Evolutionary conservation across 2,113 vertebrate species (phyloP), one percentile per base, ranked within the genome.

Genomic region (Vimba vimba): DNA sequence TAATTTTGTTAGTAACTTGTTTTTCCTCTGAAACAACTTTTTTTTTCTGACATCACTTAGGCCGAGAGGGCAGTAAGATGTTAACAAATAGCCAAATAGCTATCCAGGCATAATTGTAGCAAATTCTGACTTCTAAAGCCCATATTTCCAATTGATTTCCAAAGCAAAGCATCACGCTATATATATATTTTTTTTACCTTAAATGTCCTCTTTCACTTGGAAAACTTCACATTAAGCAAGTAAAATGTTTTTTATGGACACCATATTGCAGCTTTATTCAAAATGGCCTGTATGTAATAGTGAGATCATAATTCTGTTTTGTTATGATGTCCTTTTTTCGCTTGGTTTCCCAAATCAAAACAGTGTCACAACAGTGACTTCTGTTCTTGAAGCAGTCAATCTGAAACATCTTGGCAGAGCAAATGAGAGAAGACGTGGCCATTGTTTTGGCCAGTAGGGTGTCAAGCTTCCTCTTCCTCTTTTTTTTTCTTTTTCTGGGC

Each of bases 401-500:
- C 17, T 60, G 71, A 79, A 30, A 82, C 50, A 71, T 76, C 62
- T 47, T 71, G 43, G 79, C 36, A 77, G 57, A 9, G 75, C 52
- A 25, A 76, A 86, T 59, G 25, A 23, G 36, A 62, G 6, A 57
- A 59, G 30, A 69, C 36, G 47, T 73, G 47, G 69, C 27, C 78
- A 59, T 86, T 86, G 85, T 76, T 71, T 68, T 55, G 69, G 75
- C 43, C 50, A 57, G 55, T 57, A 75, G 59, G 79, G 68, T 47
- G 62, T 82, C 59, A 87, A 55, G 77, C 85, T 77, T 79, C 55
- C 80, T 79, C 36, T 60, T 86, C 75, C 76, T 78, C 78, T 39
- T 43, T 86, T 19, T 73, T 85, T 45, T 45, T 23, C 30, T 36
- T 85, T 11, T 55, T 79, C 15, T 15, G 6, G 47, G 23, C 47